Percentiles rank a stretch among this genome's conserved stretches.
phyloP scores from a whole-genome alignment of 2,797 vertebrate genomes.

The Thaleichthys pacificus region DNA sequence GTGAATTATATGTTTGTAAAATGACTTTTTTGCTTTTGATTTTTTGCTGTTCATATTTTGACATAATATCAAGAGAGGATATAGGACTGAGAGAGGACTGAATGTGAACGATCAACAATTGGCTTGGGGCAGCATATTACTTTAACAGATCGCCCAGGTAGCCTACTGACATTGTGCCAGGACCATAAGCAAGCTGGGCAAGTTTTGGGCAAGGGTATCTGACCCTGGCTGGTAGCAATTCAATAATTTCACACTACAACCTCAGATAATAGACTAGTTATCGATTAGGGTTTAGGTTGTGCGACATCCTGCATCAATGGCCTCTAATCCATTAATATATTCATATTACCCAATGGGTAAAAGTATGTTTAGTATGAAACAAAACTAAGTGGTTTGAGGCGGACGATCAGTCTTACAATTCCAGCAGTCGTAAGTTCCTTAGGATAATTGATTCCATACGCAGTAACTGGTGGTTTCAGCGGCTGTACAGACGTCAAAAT shows the following conservation, averaged over 20 bases:
- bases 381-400: background rate
- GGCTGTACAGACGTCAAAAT: background rate
- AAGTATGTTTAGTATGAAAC: background rate
- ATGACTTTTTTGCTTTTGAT: background rate
- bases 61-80: background rate
- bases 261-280: background rate
- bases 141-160: too few relatives aligned
- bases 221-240: too few relatives aligned
- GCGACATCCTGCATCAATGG: background rate
- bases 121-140: too few relatives aligned
- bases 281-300: background rate
- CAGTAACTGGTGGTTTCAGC: background rate
- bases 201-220: background rate
- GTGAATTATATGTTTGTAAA: conserved; percentile 10
- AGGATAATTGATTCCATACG: conserved; percentile 2
- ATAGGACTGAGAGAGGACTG: too few relatives aligned
- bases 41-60: background rate
- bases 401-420: background rate
- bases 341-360: background rate
- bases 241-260: background rate
- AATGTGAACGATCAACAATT: too few relatives aligned
- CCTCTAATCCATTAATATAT: background rate
- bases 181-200: background rate
- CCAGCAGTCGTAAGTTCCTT: background rate
- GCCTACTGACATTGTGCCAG: too few relatives aligned